These are phyloP conservation scores for Apis laboriosa DNA, from an alignment of 1,140 invertebrate genomes.

Conservation along the genomic window DNA sequence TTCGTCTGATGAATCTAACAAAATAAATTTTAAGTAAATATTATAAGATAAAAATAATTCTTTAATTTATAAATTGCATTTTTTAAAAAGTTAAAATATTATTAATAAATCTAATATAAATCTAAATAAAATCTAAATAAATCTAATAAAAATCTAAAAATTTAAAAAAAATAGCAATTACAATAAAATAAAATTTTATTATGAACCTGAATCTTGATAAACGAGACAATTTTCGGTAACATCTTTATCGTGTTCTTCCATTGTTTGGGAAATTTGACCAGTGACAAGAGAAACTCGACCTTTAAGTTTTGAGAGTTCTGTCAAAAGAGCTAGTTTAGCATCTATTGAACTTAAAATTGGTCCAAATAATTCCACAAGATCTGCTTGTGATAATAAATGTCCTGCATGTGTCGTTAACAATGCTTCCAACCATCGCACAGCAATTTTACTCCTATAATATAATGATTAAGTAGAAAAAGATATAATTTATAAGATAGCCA, in stretches of 20 bases:
- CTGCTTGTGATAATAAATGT: constrained; percentile 83
- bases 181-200: not conserved
- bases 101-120: too few relatives aligned
- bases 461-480: not conserved
- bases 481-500: not conserved
- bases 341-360: constrained; percentile 84
- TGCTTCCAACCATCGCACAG: constrained; percentile 83
- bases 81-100: not conserved
- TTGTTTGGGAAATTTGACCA: constrained; percentile 80
- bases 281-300: constrained; percentile 83
- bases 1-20: constrained; percentile 74
- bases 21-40: constrained; percentile 80
- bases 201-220: constrained; percentile 83
- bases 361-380: constrained; percentile 81
- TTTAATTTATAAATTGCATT: not conserved
- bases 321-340: constrained; percentile 81
- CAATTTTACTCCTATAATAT: constrained; percentile 81
- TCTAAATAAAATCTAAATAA: too few relatives aligned
- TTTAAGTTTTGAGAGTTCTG: constrained; percentile 81
- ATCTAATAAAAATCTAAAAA: too few relatives aligned
- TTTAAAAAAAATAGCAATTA: not conserved
- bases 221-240: constrained; percentile 78
- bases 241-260: constrained; percentile 77
- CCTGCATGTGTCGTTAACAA: constrained; percentile 84
- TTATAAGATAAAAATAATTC: not conserved